These are phyloP conservation scores for Eremophila alpestris DNA, from an alignment of 2,797 vertebrate genomes.

Conservation along the genomic window DNA sequence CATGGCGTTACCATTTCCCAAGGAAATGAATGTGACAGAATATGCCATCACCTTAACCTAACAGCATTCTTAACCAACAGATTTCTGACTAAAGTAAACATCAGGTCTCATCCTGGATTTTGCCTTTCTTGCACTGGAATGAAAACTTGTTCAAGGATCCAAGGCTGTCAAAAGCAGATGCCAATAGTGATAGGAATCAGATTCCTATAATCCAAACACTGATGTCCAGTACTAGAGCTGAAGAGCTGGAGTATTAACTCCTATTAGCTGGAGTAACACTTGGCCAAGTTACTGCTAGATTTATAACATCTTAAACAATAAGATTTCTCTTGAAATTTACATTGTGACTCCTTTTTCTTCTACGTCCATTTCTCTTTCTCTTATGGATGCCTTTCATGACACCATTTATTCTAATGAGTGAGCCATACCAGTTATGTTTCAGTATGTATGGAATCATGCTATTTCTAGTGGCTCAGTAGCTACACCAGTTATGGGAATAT, in stretches of 20 bases:
- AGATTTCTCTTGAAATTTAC: background rate
- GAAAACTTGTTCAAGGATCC: background rate
- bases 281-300: background rate
- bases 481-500: background rate
- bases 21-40: background rate
- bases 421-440: background rate
- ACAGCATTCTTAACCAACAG: background rate
- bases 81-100: background rate
- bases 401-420: background rate
- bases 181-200: background rate
- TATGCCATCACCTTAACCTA: background rate
- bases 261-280: background rate
- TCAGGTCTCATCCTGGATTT: background rate
- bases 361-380: background rate
- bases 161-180: background rate
- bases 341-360: background rate
- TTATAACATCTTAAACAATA: background rate
- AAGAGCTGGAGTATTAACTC: background rate
- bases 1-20: background rate
- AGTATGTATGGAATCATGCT: fast-evolving
- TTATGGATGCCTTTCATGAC: background rate
- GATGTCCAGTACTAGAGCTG: background rate
- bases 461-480: background rate
- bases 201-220: background rate
- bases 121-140: background rate